A percentile compares a stretch with the other conserved stretches of the same genome.
Evolutionary conservation across 2,797 vertebrate species (phyloP).

Genomic region (Borostomias antarcticus): DNA sequence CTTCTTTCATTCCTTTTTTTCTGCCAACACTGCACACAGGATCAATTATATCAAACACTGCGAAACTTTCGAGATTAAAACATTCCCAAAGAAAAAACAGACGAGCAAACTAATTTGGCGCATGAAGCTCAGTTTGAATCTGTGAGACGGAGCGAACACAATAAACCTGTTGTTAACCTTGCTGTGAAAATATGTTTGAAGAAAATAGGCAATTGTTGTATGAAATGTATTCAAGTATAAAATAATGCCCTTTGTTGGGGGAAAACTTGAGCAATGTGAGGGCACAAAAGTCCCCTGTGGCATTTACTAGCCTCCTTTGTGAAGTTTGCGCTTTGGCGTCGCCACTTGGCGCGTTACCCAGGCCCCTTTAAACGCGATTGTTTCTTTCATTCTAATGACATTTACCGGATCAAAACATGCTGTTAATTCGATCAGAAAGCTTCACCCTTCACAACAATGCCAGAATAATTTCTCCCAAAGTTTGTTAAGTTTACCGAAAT

Average conservation of each 20-base stretch:
- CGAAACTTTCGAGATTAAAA: slow-evolving; percentile 77
- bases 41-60: slow-evolving; percentile 73
- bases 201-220: slow-evolving; percentile 99
- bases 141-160: slow-evolving; percentile 79
- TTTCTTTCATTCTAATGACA: slow-evolving; percentile 99
- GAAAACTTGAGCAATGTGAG: slow-evolving; percentile 94
- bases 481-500: slow-evolving; percentile 99
- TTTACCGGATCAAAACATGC: slow-evolving; percentile 99
- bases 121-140: slow-evolving; percentile 74
- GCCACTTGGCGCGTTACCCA: slow-evolving; percentile 98
- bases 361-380: slow-evolving; percentile 97
- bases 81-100: slow-evolving; percentile 64
- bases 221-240: slow-evolving; percentile 99
- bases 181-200: slow-evolving; percentile 99
- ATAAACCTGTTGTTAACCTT: slow-evolving; percentile 93
- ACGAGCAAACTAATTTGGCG: slow-evolving; percentile 76
- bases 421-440: slow-evolving; percentile 99
- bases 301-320: slow-evolving; percentile 93
- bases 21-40: slow-evolving; percentile 68
- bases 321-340: slow-evolving; percentile 96
- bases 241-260: slow-evolving; percentile 99
- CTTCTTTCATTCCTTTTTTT: slow-evolving; percentile 63
- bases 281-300: slow-evolving; percentile 98
- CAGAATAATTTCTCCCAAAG: slow-evolving; percentile 99
- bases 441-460: slow-evolving; percentile 97